These are phyloP conservation scores for Muricea muricata DNA, from an alignment of 92 coral and sea anemone species.

Conservation along the genomic window DNA sequence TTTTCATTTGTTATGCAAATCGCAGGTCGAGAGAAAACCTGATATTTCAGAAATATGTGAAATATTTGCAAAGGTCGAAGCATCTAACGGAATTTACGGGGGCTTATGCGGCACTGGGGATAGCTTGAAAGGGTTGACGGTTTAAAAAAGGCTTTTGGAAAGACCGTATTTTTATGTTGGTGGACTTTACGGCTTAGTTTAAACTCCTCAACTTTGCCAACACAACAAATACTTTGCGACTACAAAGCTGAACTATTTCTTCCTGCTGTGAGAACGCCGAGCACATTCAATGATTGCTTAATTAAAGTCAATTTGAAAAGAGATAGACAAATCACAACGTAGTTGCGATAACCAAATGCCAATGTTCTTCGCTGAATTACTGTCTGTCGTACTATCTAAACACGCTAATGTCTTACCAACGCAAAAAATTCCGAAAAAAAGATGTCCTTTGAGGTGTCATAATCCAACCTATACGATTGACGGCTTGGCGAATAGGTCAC, in stretches of 20 bases:
- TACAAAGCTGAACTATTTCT: conserved; percentile 21
- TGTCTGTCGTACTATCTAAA: not conserved
- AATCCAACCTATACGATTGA: not conserved
- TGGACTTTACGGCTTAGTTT: not conserved
- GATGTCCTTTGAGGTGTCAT: not conserved
- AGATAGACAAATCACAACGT: not conserved
- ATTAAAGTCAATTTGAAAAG: conserved; percentile 48
- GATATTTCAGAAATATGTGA: conserved; percentile 44
- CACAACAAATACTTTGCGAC: conserved; percentile 9
- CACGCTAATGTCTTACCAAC: not conserved
- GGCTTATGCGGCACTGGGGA: too few species aligned
- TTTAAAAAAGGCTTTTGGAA: not conserved
- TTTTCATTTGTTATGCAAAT: conserved; percentile 47
- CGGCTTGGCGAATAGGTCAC: not conserved
- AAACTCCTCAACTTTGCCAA: not conserved
- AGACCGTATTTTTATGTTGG: not conserved
- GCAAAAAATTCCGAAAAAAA: not conserved
- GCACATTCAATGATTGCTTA: conserved; percentile 13
- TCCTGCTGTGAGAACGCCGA: conserved; percentile 24
- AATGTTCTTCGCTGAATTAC: not conserved
- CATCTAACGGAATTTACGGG: not conserved
- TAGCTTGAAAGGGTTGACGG: too few species aligned
- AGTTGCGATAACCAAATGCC: conserved; percentile 6
- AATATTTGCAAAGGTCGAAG: conserved; percentile 36
- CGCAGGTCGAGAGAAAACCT: conserved; percentile 30